A percentile compares a stretch with the other conserved stretches of the same genome.
These are phyloP conservation scores for Cyclargus thomasi DNA, from an alignment of 1,140 invertebrate genomes.

Conservation along the genomic window DNA sequence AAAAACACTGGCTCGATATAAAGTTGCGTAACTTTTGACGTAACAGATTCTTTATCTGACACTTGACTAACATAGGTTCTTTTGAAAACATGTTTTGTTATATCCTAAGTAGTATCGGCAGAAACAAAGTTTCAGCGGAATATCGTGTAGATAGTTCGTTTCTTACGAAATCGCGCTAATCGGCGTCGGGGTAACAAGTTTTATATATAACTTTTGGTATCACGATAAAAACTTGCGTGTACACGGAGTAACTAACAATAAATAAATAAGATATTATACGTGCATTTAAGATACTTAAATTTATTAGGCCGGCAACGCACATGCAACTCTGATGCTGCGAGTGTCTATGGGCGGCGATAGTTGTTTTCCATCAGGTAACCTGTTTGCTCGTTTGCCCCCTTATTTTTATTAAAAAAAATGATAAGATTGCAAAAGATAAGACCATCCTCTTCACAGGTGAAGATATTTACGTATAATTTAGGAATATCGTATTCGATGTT, in stretches of 20 bases:
- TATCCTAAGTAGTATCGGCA: not conserved
- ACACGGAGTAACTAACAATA: not conserved
- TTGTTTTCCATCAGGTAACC: too few relatives aligned
- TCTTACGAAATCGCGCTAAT: conserved; percentile 5
- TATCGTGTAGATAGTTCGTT: conserved; percentile 3
- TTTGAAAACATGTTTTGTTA: not conserved
- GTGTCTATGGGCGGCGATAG: too few relatives aligned
- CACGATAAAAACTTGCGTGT: not conserved
- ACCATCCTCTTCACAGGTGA: too few relatives aligned
- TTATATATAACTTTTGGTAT: not conserved
- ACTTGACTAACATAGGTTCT: not conserved
- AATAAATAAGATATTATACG: not conserved
- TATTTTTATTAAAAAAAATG: too few relatives aligned
- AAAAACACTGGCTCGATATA: not conserved
- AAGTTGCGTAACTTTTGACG: not conserved
- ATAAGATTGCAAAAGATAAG: too few relatives aligned
- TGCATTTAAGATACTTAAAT: too few relatives aligned
- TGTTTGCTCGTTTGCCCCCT: too few relatives aligned
- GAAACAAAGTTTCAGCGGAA: not conserved
- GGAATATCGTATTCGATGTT: too few relatives aligned
- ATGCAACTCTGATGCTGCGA: too few relatives aligned
- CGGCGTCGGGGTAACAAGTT: not conserved
- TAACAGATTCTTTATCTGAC: not conserved
- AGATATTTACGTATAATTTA: too few relatives aligned
- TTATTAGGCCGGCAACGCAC: too few relatives aligned